These are phyloP conservation scores for Sebastolobus alascanus DNA, from an alignment of 2,797 vertebrate genomes.

Conservation along the genomic window DNA sequence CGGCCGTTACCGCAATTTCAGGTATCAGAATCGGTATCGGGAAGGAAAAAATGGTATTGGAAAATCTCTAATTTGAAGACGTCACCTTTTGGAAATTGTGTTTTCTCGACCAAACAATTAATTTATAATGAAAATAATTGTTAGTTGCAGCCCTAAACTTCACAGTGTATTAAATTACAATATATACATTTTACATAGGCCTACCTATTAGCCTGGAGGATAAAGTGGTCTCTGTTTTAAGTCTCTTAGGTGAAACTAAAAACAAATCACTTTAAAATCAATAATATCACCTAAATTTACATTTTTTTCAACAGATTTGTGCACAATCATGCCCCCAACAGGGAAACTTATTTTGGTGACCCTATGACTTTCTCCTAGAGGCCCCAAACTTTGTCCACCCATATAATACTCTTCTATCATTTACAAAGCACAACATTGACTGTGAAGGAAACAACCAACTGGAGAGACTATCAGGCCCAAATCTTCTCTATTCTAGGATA, in stretches of 20 bases:
- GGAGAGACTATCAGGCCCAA: not conserved
- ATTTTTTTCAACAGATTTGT: not conserved
- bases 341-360: not conserved
- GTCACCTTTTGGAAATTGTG: not conserved
- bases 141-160: not conserved
- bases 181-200: too few species aligned
- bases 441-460: not conserved
- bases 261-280: not conserved
- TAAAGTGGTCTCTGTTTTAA: not conserved
- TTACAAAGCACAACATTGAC: not conserved
- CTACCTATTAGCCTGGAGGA: not conserved
- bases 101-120: not conserved
- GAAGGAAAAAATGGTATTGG: too few species aligned
- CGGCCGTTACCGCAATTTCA: too few species aligned
- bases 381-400: not conserved
- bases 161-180: not conserved
- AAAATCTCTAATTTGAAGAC: too few species aligned
- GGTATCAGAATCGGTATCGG: too few species aligned
- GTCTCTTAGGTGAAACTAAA: not conserved
- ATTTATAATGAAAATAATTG: not conserved
- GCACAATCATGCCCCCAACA: not conserved
- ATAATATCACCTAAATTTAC: not conserved
- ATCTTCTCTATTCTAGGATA: not conserved
- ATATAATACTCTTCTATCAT: not conserved
- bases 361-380: not conserved